A percentile compares a stretch with the other conserved stretches of the same genome.
These are phyloP conservation scores for Hoplodrina ambigua DNA, from an alignment of 2,888 invertebrate genomes.

Conservation along the genomic window DNA sequence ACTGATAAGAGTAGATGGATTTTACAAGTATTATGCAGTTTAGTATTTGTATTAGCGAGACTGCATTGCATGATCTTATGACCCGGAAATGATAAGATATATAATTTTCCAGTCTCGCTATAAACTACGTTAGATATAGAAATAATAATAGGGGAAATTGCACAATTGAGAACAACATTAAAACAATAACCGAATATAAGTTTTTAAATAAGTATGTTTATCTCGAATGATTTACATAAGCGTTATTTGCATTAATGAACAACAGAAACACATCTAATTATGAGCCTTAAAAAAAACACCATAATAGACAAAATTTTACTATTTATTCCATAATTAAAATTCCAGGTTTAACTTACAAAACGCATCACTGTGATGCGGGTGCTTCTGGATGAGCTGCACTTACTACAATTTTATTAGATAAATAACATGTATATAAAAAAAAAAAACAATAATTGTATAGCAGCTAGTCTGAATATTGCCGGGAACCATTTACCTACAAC, in stretches of 20 bases:
- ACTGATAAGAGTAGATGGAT: not conserved
- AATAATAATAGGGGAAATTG: too few species aligned
- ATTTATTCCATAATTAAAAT: conserved; percentile 62
- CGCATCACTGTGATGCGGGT: conserved; percentile 76
- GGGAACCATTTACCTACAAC: conserved; percentile 51
- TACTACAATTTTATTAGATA: conserved; percentile 63
- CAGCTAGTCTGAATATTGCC: conserved; percentile 49
- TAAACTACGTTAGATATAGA: too few species aligned
- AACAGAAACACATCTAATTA: too few species aligned
- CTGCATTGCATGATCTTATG: not conserved
- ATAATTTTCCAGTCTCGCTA: conserved; percentile 20
- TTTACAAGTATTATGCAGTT: not conserved
- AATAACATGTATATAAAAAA: conserved; percentile 45
- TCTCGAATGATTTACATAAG: too few species aligned
- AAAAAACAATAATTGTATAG: conserved; percentile 44
- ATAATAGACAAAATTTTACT: conserved; percentile 70
- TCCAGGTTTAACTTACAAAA: conserved; percentile 74
- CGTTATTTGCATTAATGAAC: too few species aligned
- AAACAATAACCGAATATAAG: too few species aligned
- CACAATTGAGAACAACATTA: too few species aligned
- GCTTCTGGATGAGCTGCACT: conserved; percentile 76
- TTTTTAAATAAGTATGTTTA: too few species aligned
- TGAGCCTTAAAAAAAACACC: conserved; percentile 37
- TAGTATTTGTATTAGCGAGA: not conserved
- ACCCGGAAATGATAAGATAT: not conserved